Evolutionary conservation across 2,797 vertebrate species (phyloP).

Genomic region (Pipistrellus kuhlii): DNA sequence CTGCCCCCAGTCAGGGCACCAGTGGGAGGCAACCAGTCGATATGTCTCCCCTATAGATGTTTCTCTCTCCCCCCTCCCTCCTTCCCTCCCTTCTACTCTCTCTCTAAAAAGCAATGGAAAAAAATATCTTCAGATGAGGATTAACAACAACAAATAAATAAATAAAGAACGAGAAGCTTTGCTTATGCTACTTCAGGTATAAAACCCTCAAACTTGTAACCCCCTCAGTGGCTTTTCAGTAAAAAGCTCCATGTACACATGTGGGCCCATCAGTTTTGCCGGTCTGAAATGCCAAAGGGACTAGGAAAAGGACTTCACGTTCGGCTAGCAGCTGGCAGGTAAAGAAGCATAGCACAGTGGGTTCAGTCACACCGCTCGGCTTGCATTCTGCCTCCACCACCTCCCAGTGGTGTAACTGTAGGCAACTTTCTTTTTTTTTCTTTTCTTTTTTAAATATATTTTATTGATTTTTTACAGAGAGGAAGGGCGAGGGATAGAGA

Average conservation of each 20-base stretch:
- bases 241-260: neutral
- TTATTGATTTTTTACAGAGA: too few relatives aligned
- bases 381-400: neutral
- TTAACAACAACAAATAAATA: neutral
- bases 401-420: neutral
- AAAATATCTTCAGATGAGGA: neutral
- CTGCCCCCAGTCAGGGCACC: neutral
- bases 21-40: neutral
- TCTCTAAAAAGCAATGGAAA: neutral
- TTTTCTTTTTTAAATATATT: too few relatives aligned
- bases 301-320: neutral
- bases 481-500: too few relatives aligned
- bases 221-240: neutral
- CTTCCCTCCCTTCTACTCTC: neutral
- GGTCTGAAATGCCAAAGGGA: neutral
- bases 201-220: neutral
- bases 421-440: neutral
- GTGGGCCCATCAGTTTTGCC: neutral
- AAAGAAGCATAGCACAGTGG: neutral
- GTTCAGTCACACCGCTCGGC: neutral
- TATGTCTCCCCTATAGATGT: neutral
- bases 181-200: neutral
- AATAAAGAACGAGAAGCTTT: slow-evolving; percentile 33
- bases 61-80: neutral
- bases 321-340: neutral